phyloP scores from a whole-genome alignment of 2,113 vertebrate genomes.

The Ia io region DNA sequence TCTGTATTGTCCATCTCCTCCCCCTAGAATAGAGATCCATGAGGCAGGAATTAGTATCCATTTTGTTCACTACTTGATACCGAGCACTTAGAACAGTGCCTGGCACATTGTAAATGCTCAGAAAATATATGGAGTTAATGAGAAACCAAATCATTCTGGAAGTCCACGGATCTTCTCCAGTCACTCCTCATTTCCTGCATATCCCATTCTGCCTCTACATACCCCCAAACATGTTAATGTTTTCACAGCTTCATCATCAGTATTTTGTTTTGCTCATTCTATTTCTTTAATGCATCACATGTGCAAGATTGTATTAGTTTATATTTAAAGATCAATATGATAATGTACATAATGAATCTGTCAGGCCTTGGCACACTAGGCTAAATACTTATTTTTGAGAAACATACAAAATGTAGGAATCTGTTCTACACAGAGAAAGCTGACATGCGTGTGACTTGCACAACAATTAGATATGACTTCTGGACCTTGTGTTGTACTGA shows the following conservation, averaged over 20 bases:
- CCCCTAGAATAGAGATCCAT: not conserved
- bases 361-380: not conserved
- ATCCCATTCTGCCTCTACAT: not conserved
- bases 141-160: too few species aligned
- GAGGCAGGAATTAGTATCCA: not conserved
- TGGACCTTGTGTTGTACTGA: not conserved
- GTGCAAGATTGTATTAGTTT: not conserved
- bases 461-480: not conserved
- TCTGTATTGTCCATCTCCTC: not conserved
- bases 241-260: not conserved
- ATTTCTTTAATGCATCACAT: not conserved
- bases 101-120: too few species aligned
- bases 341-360: not conserved
- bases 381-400: not conserved
- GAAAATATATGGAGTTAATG: too few species aligned
- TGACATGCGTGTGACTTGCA: not conserved
- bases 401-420: not conserved
- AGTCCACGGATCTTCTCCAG: too few species aligned
- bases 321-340: not conserved
- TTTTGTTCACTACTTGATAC: not conserved
- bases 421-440: not conserved
- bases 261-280: not conserved
- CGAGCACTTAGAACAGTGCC: not conserved
- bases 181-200: too few species aligned
- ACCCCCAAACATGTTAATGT: not conserved